Conservation (phyloP, 2,888 invertebrate genomes). For the Himalopsyche japonica region DNA sequence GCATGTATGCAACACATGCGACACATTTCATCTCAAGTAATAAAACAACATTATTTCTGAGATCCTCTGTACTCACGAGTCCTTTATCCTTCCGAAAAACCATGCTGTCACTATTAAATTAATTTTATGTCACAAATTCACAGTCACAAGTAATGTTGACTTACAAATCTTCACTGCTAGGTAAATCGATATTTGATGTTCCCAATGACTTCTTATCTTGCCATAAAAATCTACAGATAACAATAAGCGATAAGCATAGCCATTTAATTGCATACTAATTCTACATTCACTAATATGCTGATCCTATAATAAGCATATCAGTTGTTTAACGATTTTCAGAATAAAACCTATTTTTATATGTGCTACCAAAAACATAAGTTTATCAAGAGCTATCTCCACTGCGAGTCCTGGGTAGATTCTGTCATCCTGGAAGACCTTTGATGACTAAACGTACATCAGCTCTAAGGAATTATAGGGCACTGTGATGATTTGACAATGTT, state of each 20-base stretch:
- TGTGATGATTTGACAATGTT: too few species aligned
- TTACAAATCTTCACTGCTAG: not conserved
- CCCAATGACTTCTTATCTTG: not conserved
- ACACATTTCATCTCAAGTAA: constrained; percentile 8
- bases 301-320: too few species aligned
- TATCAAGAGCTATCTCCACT: too few species aligned
- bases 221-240: not conserved
- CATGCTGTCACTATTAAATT: not conserved
- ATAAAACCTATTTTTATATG: too few species aligned
- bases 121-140: not conserved
- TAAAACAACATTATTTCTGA: constrained; percentile 6
- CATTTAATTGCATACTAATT: not conserved
- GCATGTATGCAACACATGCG: constrained; percentile 8
- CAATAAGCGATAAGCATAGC: not conserved
- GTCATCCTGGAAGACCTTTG: too few species aligned
- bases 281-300: not conserved
- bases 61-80: not conserved
- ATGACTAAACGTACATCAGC: too few species aligned
- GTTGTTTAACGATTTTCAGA: too few species aligned
- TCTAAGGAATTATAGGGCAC: too few species aligned
- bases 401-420: too few species aligned
- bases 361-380: too few species aligned
- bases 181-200: not conserved
- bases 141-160: not conserved
- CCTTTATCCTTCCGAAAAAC: not conserved